Evolutionary conservation across 2,888 invertebrate species (phyloP), one percentile per base, ranked within the genome.

Genomic region (Protophormia terraenovae): DNA sequence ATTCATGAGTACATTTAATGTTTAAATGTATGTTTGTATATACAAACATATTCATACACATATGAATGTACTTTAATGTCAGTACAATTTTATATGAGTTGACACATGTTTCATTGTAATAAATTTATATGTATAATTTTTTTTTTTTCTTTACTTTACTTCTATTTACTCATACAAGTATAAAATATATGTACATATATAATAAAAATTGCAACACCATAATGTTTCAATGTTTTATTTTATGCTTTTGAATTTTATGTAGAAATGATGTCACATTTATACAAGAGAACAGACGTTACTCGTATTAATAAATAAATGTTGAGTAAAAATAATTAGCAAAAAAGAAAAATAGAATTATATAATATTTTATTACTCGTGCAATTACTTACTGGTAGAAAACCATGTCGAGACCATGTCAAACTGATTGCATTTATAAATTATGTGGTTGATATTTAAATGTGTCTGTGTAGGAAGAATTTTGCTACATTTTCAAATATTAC

Each of bases 41-140:
- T n/a, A n/a, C n/a, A n/a, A n/a, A n/a, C n/a, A n/a, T n/a, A n/a
- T n/a, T n/a, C n/a, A 38, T 2, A 12, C 38, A 38, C 12, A 3
- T 14, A 12, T 12, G 12, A 3, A 12, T 14, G 0, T 60, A 22
- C n/a, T 24, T 0, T 24, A 14, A n/a, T 22, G 35, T 19, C 4
- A 27, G n/a, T 19, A 10, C 4, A 47, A 1, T 7, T 47, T 45
- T 29, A 5, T 12, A 14, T 8, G 3, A 24, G 32, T 12, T 3
- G 16, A 2, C 77, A 78, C 7, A 60, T 78, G 62, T 50, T 69
- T 16, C 24, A 8, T n/a, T 12, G 38, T 29, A 71, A 79, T 62
- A 45, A 53, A 72, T 71, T 53, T 50, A 5, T 62, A 53, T 53
- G 60, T 16, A 62, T n/a, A n/a, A n/a, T n/a, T n/a, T n/a, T n/a